Base-by-base conservation (phyloP, 2,113 vertebrate species). In the Osmerus eperlanus region DNA sequence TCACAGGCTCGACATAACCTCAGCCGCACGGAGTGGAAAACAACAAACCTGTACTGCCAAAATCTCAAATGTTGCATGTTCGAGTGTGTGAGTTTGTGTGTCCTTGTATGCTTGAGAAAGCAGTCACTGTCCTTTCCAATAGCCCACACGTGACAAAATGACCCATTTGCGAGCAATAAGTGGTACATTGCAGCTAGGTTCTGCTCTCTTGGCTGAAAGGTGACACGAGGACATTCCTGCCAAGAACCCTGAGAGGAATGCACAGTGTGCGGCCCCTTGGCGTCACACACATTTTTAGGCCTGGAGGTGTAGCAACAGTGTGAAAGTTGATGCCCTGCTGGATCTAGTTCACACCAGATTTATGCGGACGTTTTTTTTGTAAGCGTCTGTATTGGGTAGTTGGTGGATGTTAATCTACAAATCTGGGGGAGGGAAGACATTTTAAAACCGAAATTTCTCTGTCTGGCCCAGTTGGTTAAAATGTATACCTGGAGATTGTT, bases 1-100 rank as follows among this genome's bases (percentile, higher is more conserved):
- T 75, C 79, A 86, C 82, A 85, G 81, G 82, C 84, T 82, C 84
- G 79, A 90, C 76, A 82, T 93, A 91, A 90, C 89, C 71, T 11
- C 88, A 88, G 81, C 87, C 94, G 78, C 83, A 85, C 91, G 85
- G 88, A 89, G 88, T 86, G 84, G 76, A 75, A 81, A 47, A 74
- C 41, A 47, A 12, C 32, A 5, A 36, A 36, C 69, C 71, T 72
- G 65, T 72, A 73, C 64, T 66, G 21, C 78, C 70, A 59, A 55
- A 56, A 3, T 56, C 15, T 14, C 72, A 68, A 71, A 55, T 68
- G 13, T 78, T 29, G n/a, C 53, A 83, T 84, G 88, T 86, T 74
- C 6, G 77, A 70, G 73, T 89, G 68, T 83, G 81, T 89, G 79
- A 85, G 74, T 66, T 70, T n/a, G 55, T 56, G 41, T 47, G 41